Evolutionary conservation across 2,888 invertebrate species (phyloP).

Genomic region (Actias luna): DNA sequence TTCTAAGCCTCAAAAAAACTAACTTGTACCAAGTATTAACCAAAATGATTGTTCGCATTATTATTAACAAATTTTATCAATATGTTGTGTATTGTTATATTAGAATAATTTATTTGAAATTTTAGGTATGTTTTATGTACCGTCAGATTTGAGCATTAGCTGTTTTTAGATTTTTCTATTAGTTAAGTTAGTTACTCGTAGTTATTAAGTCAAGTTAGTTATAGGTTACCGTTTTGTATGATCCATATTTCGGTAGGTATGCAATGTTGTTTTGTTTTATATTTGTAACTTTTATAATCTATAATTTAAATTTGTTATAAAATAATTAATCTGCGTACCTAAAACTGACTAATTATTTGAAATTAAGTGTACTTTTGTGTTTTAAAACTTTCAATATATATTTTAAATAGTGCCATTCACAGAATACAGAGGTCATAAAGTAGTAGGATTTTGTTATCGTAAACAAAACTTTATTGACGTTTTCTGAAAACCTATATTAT

Average conservation of each 20-base stretch:
- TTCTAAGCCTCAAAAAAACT: conserved; percentile 30
- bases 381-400: conserved; percentile 18
- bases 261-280: conserved; percentile 7
- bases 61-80: conserved; percentile 76
- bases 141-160: conserved; percentile 49
- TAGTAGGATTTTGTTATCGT: neutral
- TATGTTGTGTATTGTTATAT: conserved; percentile 66
- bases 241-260: neutral
- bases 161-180: conserved; percentile 39
- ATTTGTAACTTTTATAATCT: conserved; percentile 1
- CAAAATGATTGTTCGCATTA: conserved; percentile 75
- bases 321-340: conserved; percentile 1
- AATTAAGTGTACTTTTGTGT: conserved; percentile 20
- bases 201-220: conserved; percentile 31
- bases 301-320: conserved; percentile 8
- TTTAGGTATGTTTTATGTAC: conserved; percentile 62
- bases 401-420: conserved; percentile 11
- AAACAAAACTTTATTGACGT: neutral
- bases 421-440: neutral
- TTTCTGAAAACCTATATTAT: neutral
- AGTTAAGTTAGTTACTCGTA: conserved; percentile 45
- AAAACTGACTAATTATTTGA: conserved; percentile 7
- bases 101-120: conserved; percentile 64
- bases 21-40: conserved; percentile 66
- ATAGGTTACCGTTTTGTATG: conserved; percentile 36